Evolutionary conservation across 2,888 invertebrate species (phyloP).

Genomic region (Camponotus fellah): DNA sequence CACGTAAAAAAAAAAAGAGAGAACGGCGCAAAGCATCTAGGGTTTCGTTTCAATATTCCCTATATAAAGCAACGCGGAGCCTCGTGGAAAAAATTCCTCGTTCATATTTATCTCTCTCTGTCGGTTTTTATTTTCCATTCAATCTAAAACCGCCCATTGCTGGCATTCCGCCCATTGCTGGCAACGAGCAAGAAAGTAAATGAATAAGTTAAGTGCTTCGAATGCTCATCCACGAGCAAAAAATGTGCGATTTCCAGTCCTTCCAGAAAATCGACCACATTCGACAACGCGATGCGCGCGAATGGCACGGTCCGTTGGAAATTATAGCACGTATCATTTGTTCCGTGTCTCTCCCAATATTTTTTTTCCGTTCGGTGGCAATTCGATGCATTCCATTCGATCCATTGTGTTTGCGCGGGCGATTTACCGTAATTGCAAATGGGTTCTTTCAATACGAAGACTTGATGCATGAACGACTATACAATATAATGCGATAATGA

Average conservation of each 20-base stretch:
- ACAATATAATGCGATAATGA: not conserved
- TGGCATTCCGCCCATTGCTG: constrained; percentile 16
- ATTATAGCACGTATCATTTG: constrained; percentile 45
- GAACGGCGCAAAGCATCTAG: not conserved
- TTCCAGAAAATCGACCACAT: constrained; percentile 8
- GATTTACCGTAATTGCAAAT: constrained; percentile 28
- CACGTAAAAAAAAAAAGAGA: not conserved
- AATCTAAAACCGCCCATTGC: constrained; percentile 30
- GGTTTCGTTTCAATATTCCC: constrained; percentile 12
- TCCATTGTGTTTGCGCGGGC: constrained; percentile 16
- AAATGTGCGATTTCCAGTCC: constrained; percentile 24
- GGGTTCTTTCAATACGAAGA: constrained; percentile 11
- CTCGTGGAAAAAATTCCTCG: not conserved
- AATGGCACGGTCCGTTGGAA: not conserved
- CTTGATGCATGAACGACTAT: not conserved
- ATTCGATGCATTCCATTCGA: not conserved
- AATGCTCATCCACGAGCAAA: constrained; percentile 17
- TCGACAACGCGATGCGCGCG: not conserved
- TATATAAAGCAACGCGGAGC: not conserved
- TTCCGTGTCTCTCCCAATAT: constrained; percentile 23
- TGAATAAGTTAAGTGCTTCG: constrained; percentile 38
- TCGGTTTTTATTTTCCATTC: constrained; percentile 44
- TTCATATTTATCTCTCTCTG: constrained; percentile 41
- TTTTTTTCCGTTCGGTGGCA: not conserved
- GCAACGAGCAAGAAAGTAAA: constrained; percentile 38